Base-by-base conservation (phyloP, 2,797 vertebrate genomes). In the Onychomys leucogaster region DNA sequence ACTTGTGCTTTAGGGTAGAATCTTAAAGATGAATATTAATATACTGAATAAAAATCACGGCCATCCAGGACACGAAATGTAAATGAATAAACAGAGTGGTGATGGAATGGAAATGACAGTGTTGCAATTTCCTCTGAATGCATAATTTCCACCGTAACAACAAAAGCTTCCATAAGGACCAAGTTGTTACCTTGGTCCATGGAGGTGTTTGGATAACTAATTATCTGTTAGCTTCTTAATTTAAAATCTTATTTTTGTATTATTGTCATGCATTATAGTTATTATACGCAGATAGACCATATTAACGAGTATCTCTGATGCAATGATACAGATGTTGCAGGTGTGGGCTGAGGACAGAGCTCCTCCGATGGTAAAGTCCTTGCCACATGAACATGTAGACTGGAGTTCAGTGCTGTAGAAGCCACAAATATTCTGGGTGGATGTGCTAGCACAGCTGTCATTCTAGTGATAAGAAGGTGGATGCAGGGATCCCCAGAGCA, bases 61-160 rank as follows among this genome's bases (percentile, higher is more conserved):
- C 76, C n/a, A 95, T 95, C 46, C 7, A 2, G 75, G 25, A 86
- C 6, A n/a, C 86, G 11, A 96, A 97, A 96, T 84, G 43, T 76
- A 93, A 87, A 97, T 94, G 95, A 97, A 92, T 84, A 89, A 96
- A 85, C 49, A 93, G 67, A 96, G 61, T n/a, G 29, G 16, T 95
- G 43, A 94, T 75, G n/a, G 7, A 41, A 55, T 75, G 55, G 84
- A 96, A 73, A 73, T 59, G 52, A 88, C 63, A 90, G 94, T 93
- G 37, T 6, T 25, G 6, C 34, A 77, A 9, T 14, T 46, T 94
- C 76, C 71, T 94, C 81, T 92, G n/a, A 92, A 96, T 55, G 63
- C 29, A 77, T 94, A 81, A 69, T 55, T 32, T 97, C 8, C 46
- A 85, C 89, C 61, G 49, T 52, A 92, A 85, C 12, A 71, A 91